A percentile compares a stretch with the other conserved stretches of the same genome.
Conservation (phyloP, 2,113 vertebrate genomes). For the Leucopsar rothschildi region DNA sequence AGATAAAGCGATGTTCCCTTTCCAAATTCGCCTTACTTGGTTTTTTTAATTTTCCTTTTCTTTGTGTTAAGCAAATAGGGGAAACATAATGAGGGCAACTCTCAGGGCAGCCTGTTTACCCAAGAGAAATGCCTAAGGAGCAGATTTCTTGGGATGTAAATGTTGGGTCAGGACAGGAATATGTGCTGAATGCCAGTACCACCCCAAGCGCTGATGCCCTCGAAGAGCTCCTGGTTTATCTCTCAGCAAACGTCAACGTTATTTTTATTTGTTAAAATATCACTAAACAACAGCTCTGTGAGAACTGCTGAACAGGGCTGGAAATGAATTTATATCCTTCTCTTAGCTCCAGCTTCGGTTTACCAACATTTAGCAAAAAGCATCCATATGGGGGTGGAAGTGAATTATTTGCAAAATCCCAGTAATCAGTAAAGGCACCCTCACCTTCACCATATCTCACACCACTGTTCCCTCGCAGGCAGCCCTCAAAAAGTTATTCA, state of each 20-base stretch:
- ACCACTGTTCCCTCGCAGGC: accelerated
- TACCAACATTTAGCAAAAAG: not conserved
- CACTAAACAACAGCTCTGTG: not conserved
- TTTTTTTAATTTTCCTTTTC: not conserved
- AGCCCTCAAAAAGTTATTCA: conserved; percentile 12
- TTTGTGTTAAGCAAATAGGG: conserved; percentile 66
- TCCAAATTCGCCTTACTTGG: conserved; percentile 28
- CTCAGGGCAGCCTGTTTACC: conserved; percentile 77
- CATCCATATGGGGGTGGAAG: not conserved
- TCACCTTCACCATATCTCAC: not conserved
- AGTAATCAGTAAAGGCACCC: not conserved
- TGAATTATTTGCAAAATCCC: not conserved
- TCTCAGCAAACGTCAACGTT: not conserved
- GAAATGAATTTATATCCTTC: not conserved
- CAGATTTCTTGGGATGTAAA: conserved; percentile 72
- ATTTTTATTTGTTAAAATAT: not conserved
- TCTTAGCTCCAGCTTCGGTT: not conserved
- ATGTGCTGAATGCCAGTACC: conserved; percentile 72
- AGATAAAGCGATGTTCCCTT: conserved; percentile 54
- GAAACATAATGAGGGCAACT: conserved; percentile 70
- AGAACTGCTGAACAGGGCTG: not conserved
- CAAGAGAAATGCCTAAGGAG: conserved; percentile 72
- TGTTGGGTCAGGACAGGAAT: conserved; percentile 71
- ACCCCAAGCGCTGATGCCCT: conserved; percentile 66
- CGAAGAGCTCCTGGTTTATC: not conserved